Evolutionary conservation across 2,113 vertebrate genomes (phyloP).

Genomic region (Lepus americanus): DNA sequence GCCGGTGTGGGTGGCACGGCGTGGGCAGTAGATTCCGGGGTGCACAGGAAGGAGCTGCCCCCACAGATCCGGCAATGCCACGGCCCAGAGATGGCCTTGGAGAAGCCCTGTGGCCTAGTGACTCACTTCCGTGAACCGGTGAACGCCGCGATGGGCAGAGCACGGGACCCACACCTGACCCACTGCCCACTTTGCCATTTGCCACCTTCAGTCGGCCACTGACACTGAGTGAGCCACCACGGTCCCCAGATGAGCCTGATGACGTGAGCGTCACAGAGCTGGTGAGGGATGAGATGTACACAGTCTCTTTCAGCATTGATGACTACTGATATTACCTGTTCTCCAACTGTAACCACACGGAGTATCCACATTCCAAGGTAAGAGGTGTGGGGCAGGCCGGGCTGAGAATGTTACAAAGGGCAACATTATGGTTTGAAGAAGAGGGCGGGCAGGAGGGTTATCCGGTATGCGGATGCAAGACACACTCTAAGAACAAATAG

Average conservation of each 20-base stretch:
- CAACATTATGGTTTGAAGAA: background rate
- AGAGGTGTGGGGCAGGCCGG: background rate
- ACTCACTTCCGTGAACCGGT: background rate
- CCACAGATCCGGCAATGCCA: accelerated
- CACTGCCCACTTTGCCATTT: background rate
- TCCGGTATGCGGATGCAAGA: background rate
- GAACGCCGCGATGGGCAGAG: background rate
- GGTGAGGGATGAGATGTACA: too few relatives aligned
- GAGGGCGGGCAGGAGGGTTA: background rate
- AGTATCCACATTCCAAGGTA: background rate
- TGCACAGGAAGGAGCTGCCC: too few relatives aligned
- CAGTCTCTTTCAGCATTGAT: background rate
- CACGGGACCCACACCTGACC: background rate
- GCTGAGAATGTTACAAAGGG: background rate
- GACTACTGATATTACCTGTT: background rate
- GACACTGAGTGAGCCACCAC: background rate
- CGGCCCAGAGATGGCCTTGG: background rate
- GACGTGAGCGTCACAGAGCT: background rate
- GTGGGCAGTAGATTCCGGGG: accelerated
- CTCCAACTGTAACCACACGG: background rate
- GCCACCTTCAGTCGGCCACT: too few relatives aligned
- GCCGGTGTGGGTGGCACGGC: background rate
- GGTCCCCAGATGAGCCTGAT: background rate
- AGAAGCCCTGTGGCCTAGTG: background rate
- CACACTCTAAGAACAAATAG: background rate